Evolutionary conservation across 2,888 invertebrate species (phyloP).

Genomic region (Globia sparganii): DNA sequence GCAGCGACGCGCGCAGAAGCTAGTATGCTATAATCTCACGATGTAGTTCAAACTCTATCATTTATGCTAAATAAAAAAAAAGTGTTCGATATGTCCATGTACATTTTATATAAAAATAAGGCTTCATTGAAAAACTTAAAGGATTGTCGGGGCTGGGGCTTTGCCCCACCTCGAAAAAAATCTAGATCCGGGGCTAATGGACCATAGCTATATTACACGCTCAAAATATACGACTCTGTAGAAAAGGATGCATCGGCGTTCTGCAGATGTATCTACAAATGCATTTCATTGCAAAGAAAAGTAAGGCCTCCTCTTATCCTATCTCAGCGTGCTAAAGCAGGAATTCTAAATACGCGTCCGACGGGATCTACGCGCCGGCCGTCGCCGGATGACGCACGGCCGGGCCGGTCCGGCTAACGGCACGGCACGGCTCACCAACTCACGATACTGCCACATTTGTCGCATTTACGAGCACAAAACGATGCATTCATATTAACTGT

Average conservation of each 20-base stretch:
- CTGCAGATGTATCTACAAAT: not conserved
- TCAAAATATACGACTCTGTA: not conserved
- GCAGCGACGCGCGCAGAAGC: no score
- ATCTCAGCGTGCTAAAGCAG: conserved; percentile 5
- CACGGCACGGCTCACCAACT: conserved; percentile 47
- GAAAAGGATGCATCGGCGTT: not conserved
- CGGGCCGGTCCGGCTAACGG: conserved; percentile 57
- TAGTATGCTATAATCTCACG: no score
- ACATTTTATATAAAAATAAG: no score
- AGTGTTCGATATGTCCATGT: no score
- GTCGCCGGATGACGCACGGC: conserved; percentile 50
- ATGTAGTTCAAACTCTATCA: no score
- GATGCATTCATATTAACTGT: conserved; percentile 54
- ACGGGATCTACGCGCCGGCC: conserved; percentile 40
- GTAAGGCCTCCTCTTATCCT: conserved; percentile 3
- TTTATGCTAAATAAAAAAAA: no score
- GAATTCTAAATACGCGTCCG: conserved; percentile 33
- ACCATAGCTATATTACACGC: not conserved
- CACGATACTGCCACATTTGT: conserved; percentile 51
- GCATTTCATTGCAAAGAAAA: not conserved
- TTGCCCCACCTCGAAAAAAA: no score
- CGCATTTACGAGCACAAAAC: conserved; percentile 48
- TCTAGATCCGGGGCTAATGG: no score
- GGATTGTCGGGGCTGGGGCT: no score
- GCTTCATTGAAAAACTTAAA: no score